A percentile compares a stretch with the other conserved stretches of the same genome.
Evolutionary conservation across 1,140 invertebrate genomes (phyloP).

Genomic region (Cephus cinctus): DNA sequence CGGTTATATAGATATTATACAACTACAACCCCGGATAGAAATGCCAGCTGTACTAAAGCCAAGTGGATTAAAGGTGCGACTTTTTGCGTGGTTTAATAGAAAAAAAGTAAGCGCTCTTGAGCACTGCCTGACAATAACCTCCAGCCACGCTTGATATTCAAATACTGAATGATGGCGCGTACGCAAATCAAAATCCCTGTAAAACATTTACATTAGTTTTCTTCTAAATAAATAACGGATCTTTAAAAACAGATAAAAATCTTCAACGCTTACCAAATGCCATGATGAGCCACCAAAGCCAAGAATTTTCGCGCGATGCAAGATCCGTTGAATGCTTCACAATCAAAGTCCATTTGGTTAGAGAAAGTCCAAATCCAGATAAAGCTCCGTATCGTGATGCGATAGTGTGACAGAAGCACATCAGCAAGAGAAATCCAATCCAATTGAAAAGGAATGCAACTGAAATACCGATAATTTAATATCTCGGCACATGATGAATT

Average conservation of each 20-base stretch:
- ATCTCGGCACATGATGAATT: too few species aligned
- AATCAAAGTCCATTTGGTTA: slow-evolving; percentile 93
- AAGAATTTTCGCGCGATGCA: slow-evolving; percentile 80
- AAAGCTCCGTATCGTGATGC: slow-evolving; percentile 90
- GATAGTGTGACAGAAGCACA: slow-evolving; percentile 92
- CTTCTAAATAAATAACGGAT: slow-evolving; percentile 3
- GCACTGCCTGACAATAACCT: slow-evolving; percentile 78
- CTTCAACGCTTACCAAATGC: slow-evolving; percentile 69
- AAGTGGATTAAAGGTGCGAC: slow-evolving; percentile 15
- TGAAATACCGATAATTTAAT: too few species aligned
- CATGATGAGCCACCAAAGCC: slow-evolving; percentile 89
- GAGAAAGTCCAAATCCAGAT: slow-evolving; percentile 86
- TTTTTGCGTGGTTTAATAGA: slow-evolving; percentile 64
- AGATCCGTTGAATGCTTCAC: slow-evolving; percentile 87
- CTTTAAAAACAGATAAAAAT: slow-evolving; percentile 2
- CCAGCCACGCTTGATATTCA: slow-evolving; percentile 89
- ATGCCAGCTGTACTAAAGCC: slow-evolving; percentile 38
- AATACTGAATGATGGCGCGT: slow-evolving; percentile 83
- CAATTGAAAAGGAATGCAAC: slow-evolving; percentile 91
- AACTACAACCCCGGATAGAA: slow-evolving; percentile 41
- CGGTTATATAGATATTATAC: slow-evolving; percentile 36
- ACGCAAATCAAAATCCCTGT: slow-evolving; percentile 82
- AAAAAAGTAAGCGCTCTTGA: slow-evolving; percentile 82
- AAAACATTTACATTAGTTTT: slow-evolving; percentile 28
- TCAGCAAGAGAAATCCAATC: slow-evolving; percentile 88